Base-by-base conservation (phyloP, 1,140 invertebrate genomes). In the Sweltsa coloradensis region DNA sequence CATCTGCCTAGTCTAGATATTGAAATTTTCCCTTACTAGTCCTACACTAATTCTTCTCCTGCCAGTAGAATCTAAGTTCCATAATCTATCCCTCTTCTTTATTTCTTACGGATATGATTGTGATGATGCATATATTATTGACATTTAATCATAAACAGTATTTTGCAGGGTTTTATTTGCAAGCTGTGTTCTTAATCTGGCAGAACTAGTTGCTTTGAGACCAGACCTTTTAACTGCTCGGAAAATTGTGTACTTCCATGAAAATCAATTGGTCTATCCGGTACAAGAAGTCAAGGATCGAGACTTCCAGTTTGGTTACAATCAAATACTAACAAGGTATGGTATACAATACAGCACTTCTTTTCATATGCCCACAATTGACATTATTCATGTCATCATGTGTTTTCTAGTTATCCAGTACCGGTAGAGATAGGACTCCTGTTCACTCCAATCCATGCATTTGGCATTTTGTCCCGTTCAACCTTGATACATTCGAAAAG, bases 241-340 rank as follows among this genome's bases (percentile, higher is more conserved):
- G 14, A 87, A 85, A 64, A 70, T 86, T 26, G 58, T 86, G 2
- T 87, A 85, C 58, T 86, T 87, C 56, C 84, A 87, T 63, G 84
- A 87, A 65, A 87, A 87, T 60, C 83, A 87, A 60, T 60, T 87
- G 21, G 64, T 76, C 0, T 87, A 86, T 66, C 84, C 84, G 1
- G 72, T 82, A 7, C 62, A 70, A 48, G 70, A 79, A 48, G 65
- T 73, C 3, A 76, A 84, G 54, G 70, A 80, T 25, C 62, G 82
- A 52, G 83, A 87, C 57, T 82, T 83, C 53, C 84, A 87, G 58
- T 86, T 79, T 68, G 80, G 81, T 1, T 80, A 84, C 42, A 86
- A 85, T 66, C 80, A 86, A 62, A 81, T 87, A 40, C 59, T 80
- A 16, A 75, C 80, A 29, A 75, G 78, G 81, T 83, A 66, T 57